Conservation (phyloP, 2,888 invertebrate species). For the Geophilus truncorum region DNA sequence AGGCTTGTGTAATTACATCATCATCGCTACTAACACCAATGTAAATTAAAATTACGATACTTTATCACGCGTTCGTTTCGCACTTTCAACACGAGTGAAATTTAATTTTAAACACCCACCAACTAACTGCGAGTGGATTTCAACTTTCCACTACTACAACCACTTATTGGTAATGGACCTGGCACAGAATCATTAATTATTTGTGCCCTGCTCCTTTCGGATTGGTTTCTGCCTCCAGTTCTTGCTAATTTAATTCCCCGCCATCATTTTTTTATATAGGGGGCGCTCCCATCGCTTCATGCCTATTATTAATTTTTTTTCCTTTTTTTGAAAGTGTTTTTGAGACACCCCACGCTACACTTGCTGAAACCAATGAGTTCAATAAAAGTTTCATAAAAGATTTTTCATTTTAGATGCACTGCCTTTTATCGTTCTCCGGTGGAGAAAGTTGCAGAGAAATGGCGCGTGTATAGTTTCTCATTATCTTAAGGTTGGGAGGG, state of each 20-base stretch:
- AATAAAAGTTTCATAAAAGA: neutral
- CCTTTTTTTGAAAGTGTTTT: neutral
- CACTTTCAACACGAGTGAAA: neutral
- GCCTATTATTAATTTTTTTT: neutral
- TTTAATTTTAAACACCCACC: neutral
- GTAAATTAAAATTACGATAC: neutral
- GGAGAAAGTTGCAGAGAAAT: neutral
- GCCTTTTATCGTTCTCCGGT: neutral
- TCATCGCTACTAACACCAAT: neutral
- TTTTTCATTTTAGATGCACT: neutral
- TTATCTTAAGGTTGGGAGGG: neutral
- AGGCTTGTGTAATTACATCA: neutral
- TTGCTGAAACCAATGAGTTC: neutral
- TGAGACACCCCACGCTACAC: neutral
- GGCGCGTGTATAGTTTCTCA: slow-evolving; percentile 4
- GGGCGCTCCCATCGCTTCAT: too few species aligned
- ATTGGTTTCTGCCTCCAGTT: neutral
- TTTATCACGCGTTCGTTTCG: neutral
- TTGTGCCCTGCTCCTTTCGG: neutral
- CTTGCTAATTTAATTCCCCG: neutral
- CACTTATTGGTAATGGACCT: neutral
- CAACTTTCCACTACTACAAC: neutral
- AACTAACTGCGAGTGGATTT: neutral
- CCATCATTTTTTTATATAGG: neutral
- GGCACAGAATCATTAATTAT: neutral